Evolutionary conservation across 1,140 invertebrate species (phyloP), one percentile per base, ranked within the genome.

Genomic region (Charaxes varanes): DNA sequence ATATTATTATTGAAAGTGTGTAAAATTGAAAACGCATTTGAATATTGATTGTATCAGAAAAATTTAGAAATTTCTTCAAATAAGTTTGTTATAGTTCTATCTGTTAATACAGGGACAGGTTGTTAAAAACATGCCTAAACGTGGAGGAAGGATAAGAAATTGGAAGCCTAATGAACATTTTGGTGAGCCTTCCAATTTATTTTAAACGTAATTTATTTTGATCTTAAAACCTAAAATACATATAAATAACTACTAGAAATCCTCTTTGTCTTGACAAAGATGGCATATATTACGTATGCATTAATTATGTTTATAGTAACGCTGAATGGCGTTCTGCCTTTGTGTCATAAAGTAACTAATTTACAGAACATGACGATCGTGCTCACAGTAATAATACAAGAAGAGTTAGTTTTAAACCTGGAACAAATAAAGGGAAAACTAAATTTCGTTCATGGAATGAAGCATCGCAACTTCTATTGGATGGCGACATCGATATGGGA

Each of bases 401-500:
- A 15, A 62, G 83, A 33, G 88, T 88, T 15, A 86, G 81, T 44
- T 89, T 89, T 55, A 88, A 88, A 52, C 62, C 81, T 23, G 76
- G 62, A 7, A 65, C 55, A n/a, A 72, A 60, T 46, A 85, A 77
- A 69, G 76, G 66, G 15, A 84, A 64, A 43, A 82, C 71, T 55
- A 83, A 79, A 51, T 85, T 62, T 54, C 65, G 64, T 41, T 77
- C 50, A 50, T 85, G 72, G 72, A 73, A 77, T 10, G 59, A 72
- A 28, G 58, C 74, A 7, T 41, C 84, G 0, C 74, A 82, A 33
- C 36, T 80, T 11, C 55, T 87, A 4, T 56, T 86, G 21, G 87
- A 88, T 49, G 87, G 88, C 52, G 88, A 89, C 43, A 84, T 88
- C 58, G 86, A 88, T 43, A 88, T 88, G 86, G 67, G 76, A 5